Conservation (phyloP, 2,888 invertebrate genomes). For the Strigamia maritima region DNA sequence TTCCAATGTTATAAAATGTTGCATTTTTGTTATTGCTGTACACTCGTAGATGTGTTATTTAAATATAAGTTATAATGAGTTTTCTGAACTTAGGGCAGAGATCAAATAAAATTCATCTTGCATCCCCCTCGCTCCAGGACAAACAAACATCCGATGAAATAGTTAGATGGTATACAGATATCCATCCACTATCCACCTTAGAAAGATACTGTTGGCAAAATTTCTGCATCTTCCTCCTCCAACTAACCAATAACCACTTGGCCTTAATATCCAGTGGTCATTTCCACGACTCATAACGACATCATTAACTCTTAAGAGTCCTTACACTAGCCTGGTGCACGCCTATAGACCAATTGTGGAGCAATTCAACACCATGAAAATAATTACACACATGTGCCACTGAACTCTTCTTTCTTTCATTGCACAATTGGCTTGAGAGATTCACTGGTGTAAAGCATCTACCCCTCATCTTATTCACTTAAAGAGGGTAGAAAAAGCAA, state of each 20-base stretch:
- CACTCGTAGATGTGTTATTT: too few relatives aligned
- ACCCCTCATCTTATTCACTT: constrained; percentile 3
- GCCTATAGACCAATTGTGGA: constrained; percentile 31
- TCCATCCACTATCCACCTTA: background rate
- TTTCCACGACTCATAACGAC: constrained; percentile 32
- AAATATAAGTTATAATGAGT: too few relatives aligned
- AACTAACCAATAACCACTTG: constrained; percentile 21
- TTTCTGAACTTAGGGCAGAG: too few relatives aligned
- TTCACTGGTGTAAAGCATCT: background rate
- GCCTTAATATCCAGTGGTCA: constrained; percentile 31
- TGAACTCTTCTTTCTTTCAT: constrained; percentile 7
- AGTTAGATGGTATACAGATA: too few relatives aligned
- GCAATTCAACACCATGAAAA: constrained; percentile 32
- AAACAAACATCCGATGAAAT: too few relatives aligned
- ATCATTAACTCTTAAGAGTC: constrained; percentile 17
- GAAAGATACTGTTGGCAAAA: background rate
- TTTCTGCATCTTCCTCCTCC: background rate
- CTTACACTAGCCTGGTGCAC: background rate
- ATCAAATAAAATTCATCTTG: too few relatives aligned
- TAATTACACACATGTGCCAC: constrained; percentile 32
- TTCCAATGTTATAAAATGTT: too few relatives aligned
- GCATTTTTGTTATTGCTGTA: too few relatives aligned
- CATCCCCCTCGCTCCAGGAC: too few relatives aligned
- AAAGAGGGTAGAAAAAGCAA: background rate
- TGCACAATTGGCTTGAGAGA: constrained; percentile 11